Evolutionary conservation across 2,888 invertebrate genomes (phyloP).

Genomic region (Acleris laterana): DNA sequence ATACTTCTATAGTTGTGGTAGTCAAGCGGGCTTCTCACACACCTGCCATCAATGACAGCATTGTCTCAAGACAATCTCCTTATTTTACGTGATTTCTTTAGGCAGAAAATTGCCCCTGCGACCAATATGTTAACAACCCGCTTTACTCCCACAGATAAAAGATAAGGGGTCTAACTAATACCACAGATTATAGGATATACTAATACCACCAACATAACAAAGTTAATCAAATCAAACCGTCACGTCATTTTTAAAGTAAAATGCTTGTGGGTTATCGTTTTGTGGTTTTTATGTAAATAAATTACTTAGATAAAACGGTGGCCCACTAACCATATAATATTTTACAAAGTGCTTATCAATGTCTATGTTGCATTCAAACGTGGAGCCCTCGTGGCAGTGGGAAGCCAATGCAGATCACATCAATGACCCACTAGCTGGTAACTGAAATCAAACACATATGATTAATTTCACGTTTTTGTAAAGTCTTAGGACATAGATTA

Average conservation of each 20-base stretch:
- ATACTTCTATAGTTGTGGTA: no score
- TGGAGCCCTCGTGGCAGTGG: constrained; percentile 35
- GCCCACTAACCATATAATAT: no score
- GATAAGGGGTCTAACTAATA: no score
- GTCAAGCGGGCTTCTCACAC: no score
- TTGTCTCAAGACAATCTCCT: no score
- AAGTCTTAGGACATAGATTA: background rate
- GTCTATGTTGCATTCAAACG: constrained; percentile 22
- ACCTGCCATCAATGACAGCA: no score
- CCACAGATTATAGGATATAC: no score
- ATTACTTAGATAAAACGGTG: background rate
- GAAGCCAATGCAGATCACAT: constrained; percentile 34
- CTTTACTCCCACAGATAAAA: no score
- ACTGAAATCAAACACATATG: constrained; percentile 4
- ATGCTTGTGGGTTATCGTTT: constrained; percentile 1
- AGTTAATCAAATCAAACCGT: constrained; percentile 1
- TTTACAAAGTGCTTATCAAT: constrained; percentile 3
- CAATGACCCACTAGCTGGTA: constrained; percentile 52
- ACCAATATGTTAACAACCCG: no score
- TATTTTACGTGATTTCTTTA: no score
- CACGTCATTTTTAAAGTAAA: constrained; percentile 9
- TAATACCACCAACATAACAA: constrained; percentile 3
- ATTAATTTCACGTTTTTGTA: background rate
- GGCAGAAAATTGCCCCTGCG: no score
- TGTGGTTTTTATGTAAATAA: constrained; percentile 12